phyloP scores from a whole-genome alignment of 2,113 vertebrate species.

The Anolis sagrei region DNA sequence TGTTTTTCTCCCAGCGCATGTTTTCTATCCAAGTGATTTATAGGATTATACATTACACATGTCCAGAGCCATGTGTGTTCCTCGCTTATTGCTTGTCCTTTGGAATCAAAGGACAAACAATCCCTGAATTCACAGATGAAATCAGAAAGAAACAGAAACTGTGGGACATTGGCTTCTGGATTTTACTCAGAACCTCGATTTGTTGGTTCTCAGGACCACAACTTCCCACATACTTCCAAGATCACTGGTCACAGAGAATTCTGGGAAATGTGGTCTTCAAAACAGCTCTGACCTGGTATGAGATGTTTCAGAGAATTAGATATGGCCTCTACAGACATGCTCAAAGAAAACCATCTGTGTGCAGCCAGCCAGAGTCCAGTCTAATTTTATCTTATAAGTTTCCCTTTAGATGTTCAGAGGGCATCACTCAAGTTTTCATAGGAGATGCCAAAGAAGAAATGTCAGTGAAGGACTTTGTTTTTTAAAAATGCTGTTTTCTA shows the following conservation, averaged over 20 bases:
- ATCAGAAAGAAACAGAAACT: not conserved
- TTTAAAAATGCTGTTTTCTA: not conserved
- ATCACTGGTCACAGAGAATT: too few relatives aligned
- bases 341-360: constrained; percentile 45
- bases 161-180: not conserved
- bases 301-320: constrained; percentile 49
- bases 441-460: constrained; percentile 45
- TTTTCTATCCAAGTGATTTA: too few relatives aligned
- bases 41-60: too few relatives aligned
- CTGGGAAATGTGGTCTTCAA: too few relatives aligned
- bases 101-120: too few relatives aligned
- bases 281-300: constrained; percentile 17
- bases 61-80: too few relatives aligned
- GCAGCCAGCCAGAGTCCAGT: constrained; percentile 46
- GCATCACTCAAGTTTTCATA: constrained; percentile 52
- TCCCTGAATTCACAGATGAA: not conserved
- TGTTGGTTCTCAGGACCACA: not conserved
- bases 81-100: not conserved
- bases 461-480: constrained; percentile 49
- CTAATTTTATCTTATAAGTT: constrained; percentile 40
- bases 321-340: constrained; percentile 42
- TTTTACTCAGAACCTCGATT: not conserved
- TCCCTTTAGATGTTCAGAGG: constrained; percentile 49
- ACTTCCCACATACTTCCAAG: too few relatives aligned
- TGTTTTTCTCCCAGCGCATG: not conserved